Evolutionary conservation across 2,797 vertebrate genomes (phyloP).

Genomic region (Fistularia tabacaria): DNA sequence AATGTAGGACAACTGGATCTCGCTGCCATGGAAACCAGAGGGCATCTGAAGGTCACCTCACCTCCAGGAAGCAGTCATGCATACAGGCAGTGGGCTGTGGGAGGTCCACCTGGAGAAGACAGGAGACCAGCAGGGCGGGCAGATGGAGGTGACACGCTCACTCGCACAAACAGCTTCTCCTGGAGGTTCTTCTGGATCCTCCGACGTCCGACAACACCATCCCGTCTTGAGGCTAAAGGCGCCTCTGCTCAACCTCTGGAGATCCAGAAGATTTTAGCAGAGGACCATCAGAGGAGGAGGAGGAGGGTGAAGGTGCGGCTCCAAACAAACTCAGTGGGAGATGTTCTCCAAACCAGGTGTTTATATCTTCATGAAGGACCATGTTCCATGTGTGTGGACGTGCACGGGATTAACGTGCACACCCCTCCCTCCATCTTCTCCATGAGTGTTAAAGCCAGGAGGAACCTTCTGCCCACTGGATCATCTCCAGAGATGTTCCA

Average conservation of each 20-base stretch:
- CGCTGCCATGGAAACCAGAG: conserved; percentile 69
- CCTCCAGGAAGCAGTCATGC: conserved; percentile 63
- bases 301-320: too few species aligned
- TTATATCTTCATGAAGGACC: too few species aligned
- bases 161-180: conserved; percentile 51
- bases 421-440: conserved; percentile 25
- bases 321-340: too few species aligned
- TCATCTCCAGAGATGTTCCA: conserved; percentile 42
- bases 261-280: conserved; percentile 38
- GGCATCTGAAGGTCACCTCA: conserved; percentile 65
- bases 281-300: too few species aligned
- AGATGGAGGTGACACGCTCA: conserved; percentile 64
- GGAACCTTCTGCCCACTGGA: conserved; percentile 41
- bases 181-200: conserved; percentile 45
- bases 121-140: too few species aligned
- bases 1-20: too few species aligned
- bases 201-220: conserved; percentile 58
- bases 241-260: conserved; percentile 49
- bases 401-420: too few species aligned
- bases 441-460: conserved; percentile 43
- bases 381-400: too few species aligned
- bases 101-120: conserved; percentile 68
- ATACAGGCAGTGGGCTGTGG: conserved; percentile 57
- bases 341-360: too few species aligned
- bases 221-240: conserved; percentile 56